Conservation (phyloP, 2,797 vertebrate genomes). For the Cossypha caffra region DNA sequence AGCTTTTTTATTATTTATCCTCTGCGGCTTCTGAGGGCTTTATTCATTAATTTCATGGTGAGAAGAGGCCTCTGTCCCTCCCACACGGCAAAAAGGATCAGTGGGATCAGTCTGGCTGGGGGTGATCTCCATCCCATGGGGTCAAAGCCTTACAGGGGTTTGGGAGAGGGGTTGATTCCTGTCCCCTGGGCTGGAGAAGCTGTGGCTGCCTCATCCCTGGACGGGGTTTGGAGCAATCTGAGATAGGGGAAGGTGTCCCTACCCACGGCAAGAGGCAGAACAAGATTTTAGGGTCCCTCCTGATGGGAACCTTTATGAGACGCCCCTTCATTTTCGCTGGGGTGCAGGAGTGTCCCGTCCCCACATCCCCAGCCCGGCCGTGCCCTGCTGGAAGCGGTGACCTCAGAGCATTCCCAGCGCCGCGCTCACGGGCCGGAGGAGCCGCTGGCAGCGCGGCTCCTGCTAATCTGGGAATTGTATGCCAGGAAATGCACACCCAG, state of each 20-base stretch:
- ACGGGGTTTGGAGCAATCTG: rapidly evolving
- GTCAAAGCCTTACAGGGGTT: rapidly evolving
- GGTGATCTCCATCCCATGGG: background rate
- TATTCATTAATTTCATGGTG: background rate
- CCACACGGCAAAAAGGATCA: rapidly evolving
- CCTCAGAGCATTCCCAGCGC: background rate
- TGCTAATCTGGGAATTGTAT: slow-evolving; percentile 79
- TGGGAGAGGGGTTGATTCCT: background rate
- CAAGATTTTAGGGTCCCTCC: rapidly evolving
- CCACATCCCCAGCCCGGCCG: rapidly evolving
- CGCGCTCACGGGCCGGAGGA: background rate
- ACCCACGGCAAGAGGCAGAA: too few relatives aligned
- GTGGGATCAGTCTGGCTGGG: background rate
- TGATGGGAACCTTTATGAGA: background rate
- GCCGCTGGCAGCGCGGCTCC: slow-evolving; percentile 3
- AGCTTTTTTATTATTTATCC: background rate
- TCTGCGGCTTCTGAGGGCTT: background rate
- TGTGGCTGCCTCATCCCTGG: background rate
- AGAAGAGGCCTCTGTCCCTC: background rate
- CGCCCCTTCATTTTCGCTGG: background rate
- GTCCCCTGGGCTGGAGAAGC: background rate
- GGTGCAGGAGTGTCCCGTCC: background rate
- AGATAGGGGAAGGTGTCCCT: background rate
- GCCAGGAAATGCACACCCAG: slow-evolving; percentile 77
- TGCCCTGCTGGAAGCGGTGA: background rate